A percentile compares a stretch with the other conserved stretches of the same genome.
Evolutionary conservation across 2,888 invertebrate genomes (phyloP).

Genomic region (Drosophila affinis): DNA sequence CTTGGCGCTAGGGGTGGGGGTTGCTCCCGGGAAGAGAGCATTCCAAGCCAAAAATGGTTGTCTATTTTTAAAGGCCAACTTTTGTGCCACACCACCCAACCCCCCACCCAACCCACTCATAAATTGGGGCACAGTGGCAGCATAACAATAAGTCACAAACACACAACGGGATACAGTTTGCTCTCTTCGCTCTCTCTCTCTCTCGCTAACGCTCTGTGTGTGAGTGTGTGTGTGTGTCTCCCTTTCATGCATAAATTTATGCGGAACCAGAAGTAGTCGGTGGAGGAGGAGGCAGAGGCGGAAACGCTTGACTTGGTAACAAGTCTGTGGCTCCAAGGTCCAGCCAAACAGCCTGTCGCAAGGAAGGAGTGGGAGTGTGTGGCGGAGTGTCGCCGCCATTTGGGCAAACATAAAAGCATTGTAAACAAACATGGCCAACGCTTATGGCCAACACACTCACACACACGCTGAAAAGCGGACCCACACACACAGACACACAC

Average conservation of each 20-base stretch:
- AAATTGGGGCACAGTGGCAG: constrained; percentile 74
- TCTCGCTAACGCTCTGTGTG: not conserved
- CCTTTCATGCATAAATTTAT: constrained; percentile 44
- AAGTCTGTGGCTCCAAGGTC: constrained; percentile 29
- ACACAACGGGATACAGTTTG: constrained; percentile 33
- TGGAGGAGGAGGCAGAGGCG: constrained; percentile 26
- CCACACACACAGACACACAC: constrained; percentile 2
- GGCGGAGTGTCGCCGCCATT: constrained; percentile 56
- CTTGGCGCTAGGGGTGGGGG: constrained; percentile 2
- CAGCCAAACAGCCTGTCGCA: constrained; percentile 1
- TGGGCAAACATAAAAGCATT: constrained; percentile 80
- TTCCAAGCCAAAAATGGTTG: constrained; percentile 29
- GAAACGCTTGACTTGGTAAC: constrained; percentile 56
- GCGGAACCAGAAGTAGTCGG: constrained; percentile 11
- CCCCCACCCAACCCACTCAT: constrained; percentile 43
- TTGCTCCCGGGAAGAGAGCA: constrained; percentile 6
- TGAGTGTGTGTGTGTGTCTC: constrained; percentile 4
- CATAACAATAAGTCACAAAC: constrained; percentile 77
- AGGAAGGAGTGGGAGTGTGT: not conserved
- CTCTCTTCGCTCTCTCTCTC: not conserved
- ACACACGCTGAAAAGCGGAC: constrained; percentile 15
- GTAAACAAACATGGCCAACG: constrained; percentile 76
- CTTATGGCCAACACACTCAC: constrained; percentile 36
- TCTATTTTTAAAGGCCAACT: constrained; percentile 67
- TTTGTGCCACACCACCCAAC: constrained; percentile 36